These are phyloP conservation scores for Telmatochromis sp. DNA, from an alignment of 2,113 vertebrate species.

Conservation along the genomic window DNA sequence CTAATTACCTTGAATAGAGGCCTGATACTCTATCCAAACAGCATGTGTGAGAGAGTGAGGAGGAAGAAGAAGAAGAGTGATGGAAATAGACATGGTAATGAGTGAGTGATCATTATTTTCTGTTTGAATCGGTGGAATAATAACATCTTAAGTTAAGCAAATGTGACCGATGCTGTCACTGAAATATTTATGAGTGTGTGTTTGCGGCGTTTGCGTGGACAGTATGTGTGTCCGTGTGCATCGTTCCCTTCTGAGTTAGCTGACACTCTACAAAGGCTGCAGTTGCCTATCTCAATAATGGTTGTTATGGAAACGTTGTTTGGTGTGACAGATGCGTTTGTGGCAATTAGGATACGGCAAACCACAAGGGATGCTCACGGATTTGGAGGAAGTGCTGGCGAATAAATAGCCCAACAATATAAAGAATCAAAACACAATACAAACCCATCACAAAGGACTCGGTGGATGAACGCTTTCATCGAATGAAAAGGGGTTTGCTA, in stretches of 20 bases:
- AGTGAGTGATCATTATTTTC: constrained; percentile 14
- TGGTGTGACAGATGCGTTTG: constrained; percentile 51
- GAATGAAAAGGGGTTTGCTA: not conserved
- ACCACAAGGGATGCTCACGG: constrained; percentile 30
- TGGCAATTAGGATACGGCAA: constrained; percentile 30
- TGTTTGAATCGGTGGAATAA: constrained; percentile 21
- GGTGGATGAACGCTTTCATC: constrained; percentile 9
- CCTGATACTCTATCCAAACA: not conserved
- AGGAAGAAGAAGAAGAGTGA: not conserved
- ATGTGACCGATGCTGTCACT: not conserved
- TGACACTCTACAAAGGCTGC: constrained; percentile 15
- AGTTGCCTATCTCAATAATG: constrained; percentile 26
- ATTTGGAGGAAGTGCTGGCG: constrained; percentile 3
- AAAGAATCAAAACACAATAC: constrained; percentile 9
- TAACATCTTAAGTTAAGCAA: constrained; percentile 2
- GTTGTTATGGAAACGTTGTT: constrained; percentile 57
- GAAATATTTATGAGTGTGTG: not conserved
- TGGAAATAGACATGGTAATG: not conserved
- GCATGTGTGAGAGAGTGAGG: not conserved
- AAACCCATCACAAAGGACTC: not conserved
- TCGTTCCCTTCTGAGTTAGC: constrained; percentile 18
- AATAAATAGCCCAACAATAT: constrained; percentile 13
- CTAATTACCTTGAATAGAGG: constrained; percentile 35
- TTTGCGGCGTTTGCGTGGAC: not conserved
- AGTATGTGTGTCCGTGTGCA: not conserved